Evolutionary conservation across 2,888 invertebrate genomes (phyloP).

Genomic region (Lordiphosa fenestrarum): DNA sequence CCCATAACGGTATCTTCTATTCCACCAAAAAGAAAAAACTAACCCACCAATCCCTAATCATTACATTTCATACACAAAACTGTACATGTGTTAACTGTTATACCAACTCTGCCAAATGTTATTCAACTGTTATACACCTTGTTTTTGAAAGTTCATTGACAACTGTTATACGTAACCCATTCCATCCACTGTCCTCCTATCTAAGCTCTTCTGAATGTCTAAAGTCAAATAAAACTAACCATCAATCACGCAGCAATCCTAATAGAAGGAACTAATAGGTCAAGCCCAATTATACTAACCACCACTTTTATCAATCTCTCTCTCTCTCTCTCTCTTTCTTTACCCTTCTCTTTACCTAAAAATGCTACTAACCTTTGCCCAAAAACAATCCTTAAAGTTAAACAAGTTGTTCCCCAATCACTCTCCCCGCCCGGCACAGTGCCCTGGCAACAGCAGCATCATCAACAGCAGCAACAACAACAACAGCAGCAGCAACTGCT

Average conservation of each 20-base stretch:
- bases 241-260: background rate
- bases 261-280: constrained; percentile 20
- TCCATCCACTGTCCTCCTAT: background rate
- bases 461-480: constrained; percentile 80
- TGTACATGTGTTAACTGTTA: too few species aligned
- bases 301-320: constrained; percentile 19
- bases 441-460: constrained; percentile 83
- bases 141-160: constrained; percentile 31
- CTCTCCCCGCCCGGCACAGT: constrained; percentile 84
- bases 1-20: constrained; percentile 6
- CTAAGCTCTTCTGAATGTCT: too few species aligned
- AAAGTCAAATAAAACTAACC: constrained; percentile 4
- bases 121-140: constrained; percentile 37
- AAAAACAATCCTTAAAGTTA: constrained; percentile 80
- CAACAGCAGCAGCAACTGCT: constrained; percentile 78
- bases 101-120: too few species aligned
- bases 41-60: constrained; percentile 22
- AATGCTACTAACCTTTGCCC: background rate
- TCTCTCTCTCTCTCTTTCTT: constrained; percentile 20
- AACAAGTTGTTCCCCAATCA: constrained; percentile 85
- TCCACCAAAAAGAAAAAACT: constrained; percentile 1
- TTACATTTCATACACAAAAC: constrained; percentile 27
- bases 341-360: constrained; percentile 14
- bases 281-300: constrained; percentile 25
- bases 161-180: constrained; percentile 24